Evolutionary conservation across 2,888 invertebrate genomes (phyloP).

Genomic region (Eremobia ochroleuca): DNA sequence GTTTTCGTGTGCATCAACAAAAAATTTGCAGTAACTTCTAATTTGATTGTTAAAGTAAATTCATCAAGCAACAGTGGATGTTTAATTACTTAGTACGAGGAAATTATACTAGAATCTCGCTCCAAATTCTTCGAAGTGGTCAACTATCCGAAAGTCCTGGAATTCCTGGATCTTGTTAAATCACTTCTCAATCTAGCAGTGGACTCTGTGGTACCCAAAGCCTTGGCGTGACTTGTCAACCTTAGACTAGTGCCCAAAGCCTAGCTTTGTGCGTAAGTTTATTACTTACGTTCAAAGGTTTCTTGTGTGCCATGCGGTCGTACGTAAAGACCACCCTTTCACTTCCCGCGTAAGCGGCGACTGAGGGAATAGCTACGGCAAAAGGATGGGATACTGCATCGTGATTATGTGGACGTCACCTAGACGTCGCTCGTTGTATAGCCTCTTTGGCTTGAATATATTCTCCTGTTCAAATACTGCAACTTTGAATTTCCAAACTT

Average conservation of each 20-base stretch:
- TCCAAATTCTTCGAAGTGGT: not conserved
- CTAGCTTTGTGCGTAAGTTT: slow-evolving; percentile 62
- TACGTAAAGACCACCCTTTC: slow-evolving; percentile 53
- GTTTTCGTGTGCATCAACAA: slow-evolving; percentile 70
- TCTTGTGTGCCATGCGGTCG: slow-evolving; percentile 55
- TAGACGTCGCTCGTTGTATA: not conserved
- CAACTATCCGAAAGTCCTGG: not conserved
- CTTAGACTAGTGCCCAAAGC: slow-evolving; percentile 40
- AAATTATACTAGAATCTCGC: slow-evolving; percentile 10
- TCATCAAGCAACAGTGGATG: slow-evolving; percentile 21
- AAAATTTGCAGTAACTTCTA: slow-evolving; percentile 48
- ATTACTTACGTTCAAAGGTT: slow-evolving; percentile 65
- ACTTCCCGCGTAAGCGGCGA: slow-evolving; percentile 43
- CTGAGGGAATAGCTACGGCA: slow-evolving; percentile 46
- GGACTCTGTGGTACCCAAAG: not conserved
- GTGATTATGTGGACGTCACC: slow-evolving; percentile 24
- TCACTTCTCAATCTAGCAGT: slow-evolving; percentile 19
- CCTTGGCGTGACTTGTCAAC: slow-evolving; percentile 33
- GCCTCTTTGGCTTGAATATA: slow-evolving; percentile 17
- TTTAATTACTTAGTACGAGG: slow-evolving; percentile 19
- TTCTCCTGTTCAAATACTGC: slow-evolving; percentile 8
- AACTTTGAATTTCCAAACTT: not conserved
- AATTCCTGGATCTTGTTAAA: not conserved
- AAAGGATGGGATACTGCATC: slow-evolving; percentile 32
- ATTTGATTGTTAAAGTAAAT: slow-evolving; percentile 9